Evolutionary conservation across 2,888 invertebrate species (phyloP), one percentile per base, ranked within the genome.

Genomic region (Endotricha flammealis): DNA sequence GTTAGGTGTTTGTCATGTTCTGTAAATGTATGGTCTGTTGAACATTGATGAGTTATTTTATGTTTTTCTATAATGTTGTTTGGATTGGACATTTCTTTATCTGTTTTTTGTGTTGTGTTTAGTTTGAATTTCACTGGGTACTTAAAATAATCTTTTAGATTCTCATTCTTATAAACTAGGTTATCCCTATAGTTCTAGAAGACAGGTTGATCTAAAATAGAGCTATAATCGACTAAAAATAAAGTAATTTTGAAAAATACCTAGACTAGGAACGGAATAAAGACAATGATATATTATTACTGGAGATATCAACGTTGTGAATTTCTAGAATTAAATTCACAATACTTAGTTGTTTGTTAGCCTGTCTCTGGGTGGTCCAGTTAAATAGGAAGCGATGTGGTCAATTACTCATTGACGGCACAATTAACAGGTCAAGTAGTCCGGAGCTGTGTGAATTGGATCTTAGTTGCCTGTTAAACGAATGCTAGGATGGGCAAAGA

Each of bases 331-430:
- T n/a, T n/a, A n/a, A n/a, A n/a, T n/a, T n/a, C n/a, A 17, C 7
- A 17, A 17, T 17, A 17, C 20, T 6, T 7, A 17, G 7, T 11
- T 9, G 25, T 11, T 25, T 25, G 25, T 25, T n/a, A 25, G 25
- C 10, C 6, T 11, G 10, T 9, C 11, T 38, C n/a, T 29, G 72
- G 73, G 65, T 71, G 72, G 72, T 69, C 62, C 44, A 6, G 47
- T 42, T 74, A 71, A 75, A 53, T 69, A 75, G 74, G 76, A 74
- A 74, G 60, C 73, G 65, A 72, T 64, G 54, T 53, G 66, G 76
- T 76, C 76, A 76, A 76, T 70, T 73, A 67, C 63, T 70, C 73
- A 62, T 77, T 78, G 76, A 77, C 78, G 65, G 74, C 40, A 35
- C 64, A 71, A 74, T 75, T 67, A 70, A 56, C 41, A 43, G 65